A percentile compares a stretch with the other conserved stretches of the same genome.
phyloP scores from a whole-genome alignment of 1,140 invertebrate species.

The Portunus trituberculatus region DNA sequence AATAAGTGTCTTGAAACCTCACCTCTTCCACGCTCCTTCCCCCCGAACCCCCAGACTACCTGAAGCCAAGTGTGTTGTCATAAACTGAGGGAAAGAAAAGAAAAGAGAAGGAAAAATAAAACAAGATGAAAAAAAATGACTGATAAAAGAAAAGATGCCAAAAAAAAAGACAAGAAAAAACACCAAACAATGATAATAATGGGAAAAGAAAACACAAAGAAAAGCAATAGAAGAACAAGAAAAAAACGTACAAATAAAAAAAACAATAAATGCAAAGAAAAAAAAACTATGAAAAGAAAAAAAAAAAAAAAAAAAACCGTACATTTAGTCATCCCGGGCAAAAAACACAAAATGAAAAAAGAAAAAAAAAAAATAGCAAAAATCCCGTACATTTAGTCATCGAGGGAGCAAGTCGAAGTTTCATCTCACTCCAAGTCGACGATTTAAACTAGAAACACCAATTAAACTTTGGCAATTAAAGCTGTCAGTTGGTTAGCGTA shows the following conservation, averaged over 20 bases:
- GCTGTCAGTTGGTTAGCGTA: conserved; percentile 11
- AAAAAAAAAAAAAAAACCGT: neutral
- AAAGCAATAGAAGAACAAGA: neutral
- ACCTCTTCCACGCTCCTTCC: too few relatives aligned
- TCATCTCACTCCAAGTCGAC: neutral
- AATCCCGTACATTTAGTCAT: neutral
- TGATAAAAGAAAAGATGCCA: neutral
- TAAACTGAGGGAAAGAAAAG: neutral
- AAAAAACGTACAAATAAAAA: neutral
- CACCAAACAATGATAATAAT: neutral
- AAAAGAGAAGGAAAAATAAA: neutral
- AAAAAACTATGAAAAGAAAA: neutral
- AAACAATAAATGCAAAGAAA: neutral
- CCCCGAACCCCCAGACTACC: too few relatives aligned
- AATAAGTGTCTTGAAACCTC: too few relatives aligned
- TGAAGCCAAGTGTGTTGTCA: too few relatives aligned
- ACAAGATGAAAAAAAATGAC: neutral
- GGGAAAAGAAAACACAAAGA: neutral
- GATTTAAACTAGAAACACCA: neutral
- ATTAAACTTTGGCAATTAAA: conserved; percentile 6
- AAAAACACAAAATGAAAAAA: too few relatives aligned
- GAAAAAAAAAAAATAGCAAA: neutral
- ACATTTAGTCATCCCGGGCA: neutral
- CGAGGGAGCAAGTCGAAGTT: neutral
- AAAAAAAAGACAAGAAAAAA: neutral